Evolutionary conservation across 2,888 invertebrate species (phyloP).

Genomic region (Drosophila diplacantha): DNA sequence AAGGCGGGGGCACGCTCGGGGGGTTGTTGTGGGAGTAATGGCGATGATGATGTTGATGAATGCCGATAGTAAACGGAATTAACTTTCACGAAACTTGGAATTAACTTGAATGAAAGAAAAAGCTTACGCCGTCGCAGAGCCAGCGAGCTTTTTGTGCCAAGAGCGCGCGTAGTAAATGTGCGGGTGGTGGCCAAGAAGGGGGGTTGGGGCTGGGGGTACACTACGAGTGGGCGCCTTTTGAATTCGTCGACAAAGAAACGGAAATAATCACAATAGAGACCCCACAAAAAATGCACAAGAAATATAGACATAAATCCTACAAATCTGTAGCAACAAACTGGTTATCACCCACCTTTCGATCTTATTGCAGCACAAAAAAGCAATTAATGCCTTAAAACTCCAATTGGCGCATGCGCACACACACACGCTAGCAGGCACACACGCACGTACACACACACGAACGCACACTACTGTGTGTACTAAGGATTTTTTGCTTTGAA

Average conservation of each 20-base stretch:
- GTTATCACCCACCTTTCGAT: conserved; percentile 49
- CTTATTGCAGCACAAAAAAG: conserved; percentile 47
- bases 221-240: conserved; percentile 15
- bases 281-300: conserved; percentile 29
- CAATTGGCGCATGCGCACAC: conserved; percentile 58
- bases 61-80: conserved; percentile 73
- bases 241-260: conserved; percentile 13
- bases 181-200: conserved; percentile 34
- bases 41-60: conserved; percentile 69
- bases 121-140: conserved; percentile 61
- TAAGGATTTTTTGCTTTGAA: conserved; percentile 63
- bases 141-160: conserved; percentile 61
- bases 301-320: background rate
- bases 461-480: conserved; percentile 43
- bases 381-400: conserved; percentile 57
- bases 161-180: conserved; percentile 69
- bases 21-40: conserved; percentile 2
- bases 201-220: conserved; percentile 16
- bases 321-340: conserved; percentile 9
- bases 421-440: conserved; percentile 16
- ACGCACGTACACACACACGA: conserved; percentile 42
- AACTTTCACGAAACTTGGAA: conserved; percentile 58
- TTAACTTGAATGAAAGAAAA: conserved; percentile 70
- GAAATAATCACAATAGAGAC: conserved; percentile 1
- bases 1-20: conserved; percentile 1